Evolutionary conservation across 2,888 invertebrate species (phyloP), one percentile per base, ranked within the genome.

Genomic region (Oegoconia quadripuncta): DNA sequence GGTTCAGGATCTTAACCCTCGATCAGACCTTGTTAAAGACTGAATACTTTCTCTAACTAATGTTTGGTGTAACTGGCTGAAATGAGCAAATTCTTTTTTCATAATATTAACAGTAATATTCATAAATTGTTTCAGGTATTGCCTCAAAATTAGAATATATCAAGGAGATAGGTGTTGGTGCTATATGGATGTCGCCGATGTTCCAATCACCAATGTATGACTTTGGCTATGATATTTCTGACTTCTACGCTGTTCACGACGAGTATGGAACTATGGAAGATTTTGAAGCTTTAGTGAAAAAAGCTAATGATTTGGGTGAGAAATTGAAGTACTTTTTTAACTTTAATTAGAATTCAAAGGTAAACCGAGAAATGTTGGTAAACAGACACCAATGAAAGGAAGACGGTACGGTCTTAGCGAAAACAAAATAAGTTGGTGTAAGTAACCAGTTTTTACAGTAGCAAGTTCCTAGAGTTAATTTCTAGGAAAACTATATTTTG

Each of bases 151-250:
- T 92, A 39, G 82, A 89, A 29, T 91, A 95, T 55, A 78, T 95
- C 39, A 89, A 89, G 36, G 91, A 91, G 25, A 64, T 93, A 5
- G 92, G 92, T 6, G 89, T 93, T 11, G 90, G 88, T 0, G 91
- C 92, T 3, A 87, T 94, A 23, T 94, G 94, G 93, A 59, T 95
- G 6, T 93, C 92, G 37, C 95, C 95, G 0, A 91, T 95, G 52
- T 88, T 81, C 53, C 81, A 88, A 46, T 93, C 93, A 0, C 94
- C 95, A 0, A 93, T 93, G 93, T 89, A 89, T 8, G 95, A 95
- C 65, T 93, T 93, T 62, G 95, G 95, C 1, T 95, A 95, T 56
- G 95, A 95, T 60, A 91, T 95, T 41, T 82, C 92, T 0, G 90
- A 94, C 66, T 94, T 91, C 61, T 90, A 83, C 13, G 90, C 84